phyloP scores from a whole-genome alignment of 1,140 invertebrate species.

The Musca vetustissima region DNA sequence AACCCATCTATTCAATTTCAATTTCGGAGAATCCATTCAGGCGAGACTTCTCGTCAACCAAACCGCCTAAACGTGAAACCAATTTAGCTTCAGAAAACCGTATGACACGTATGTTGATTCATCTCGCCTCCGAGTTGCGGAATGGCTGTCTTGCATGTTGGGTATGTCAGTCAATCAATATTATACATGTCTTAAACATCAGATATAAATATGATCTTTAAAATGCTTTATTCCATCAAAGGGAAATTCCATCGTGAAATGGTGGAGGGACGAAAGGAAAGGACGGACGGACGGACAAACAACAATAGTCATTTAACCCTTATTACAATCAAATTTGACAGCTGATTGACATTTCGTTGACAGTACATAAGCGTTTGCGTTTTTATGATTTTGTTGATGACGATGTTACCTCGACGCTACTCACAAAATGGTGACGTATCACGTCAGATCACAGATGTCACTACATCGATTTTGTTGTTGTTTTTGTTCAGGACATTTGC shows the following conservation, averaged over 20 bases:
- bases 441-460: conserved; percentile 10
- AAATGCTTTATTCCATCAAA: background rate
- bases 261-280: background rate
- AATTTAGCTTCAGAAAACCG: too few species aligned
- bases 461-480: background rate
- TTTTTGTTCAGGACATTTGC: too few species aligned
- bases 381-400: conserved; percentile 3
- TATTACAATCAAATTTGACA: conserved; percentile 20
- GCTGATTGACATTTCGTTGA: conserved; percentile 18
- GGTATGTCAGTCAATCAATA: conserved; percentile 10
- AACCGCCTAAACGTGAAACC: too few species aligned
- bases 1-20: too few species aligned
- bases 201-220: conserved; percentile 4
- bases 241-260: background rate
- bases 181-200: background rate
- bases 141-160: too few species aligned
- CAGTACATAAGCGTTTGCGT: conserved; percentile 10
- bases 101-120: too few species aligned
- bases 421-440: too few species aligned
- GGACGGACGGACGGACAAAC: background rate
- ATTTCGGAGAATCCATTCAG: too few species aligned
- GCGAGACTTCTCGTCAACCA: too few species aligned
- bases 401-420: background rate
- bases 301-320: conserved; percentile 14
- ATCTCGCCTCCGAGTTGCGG: too few species aligned